Evolutionary conservation across 2,113 vertebrate species (phyloP).

Genomic region (Leptobrachium leishanense): DNA sequence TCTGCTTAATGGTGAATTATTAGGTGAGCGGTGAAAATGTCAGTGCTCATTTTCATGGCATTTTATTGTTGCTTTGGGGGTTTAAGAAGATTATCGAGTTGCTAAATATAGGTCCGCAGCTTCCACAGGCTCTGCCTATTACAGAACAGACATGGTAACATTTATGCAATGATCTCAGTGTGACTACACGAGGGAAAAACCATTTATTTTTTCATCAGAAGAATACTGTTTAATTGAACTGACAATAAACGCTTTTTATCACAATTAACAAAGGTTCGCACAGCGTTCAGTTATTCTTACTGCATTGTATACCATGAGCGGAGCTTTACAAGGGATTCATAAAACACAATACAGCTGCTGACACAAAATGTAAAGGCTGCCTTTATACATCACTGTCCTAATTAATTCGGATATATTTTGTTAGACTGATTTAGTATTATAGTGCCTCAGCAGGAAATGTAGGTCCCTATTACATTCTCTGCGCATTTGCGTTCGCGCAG

Average conservation of each 20-base stretch:
- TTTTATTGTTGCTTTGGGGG: conserved; percentile 22
- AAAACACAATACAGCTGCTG: background rate
- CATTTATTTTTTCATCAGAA: background rate
- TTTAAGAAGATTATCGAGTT: conserved; percentile 21
- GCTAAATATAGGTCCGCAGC: conserved; percentile 13
- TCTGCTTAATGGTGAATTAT: conserved; percentile 17
- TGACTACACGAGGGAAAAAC: background rate
- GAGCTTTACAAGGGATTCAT: background rate
- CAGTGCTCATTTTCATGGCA: conserved; percentile 29
- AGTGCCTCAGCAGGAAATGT: too few species aligned
- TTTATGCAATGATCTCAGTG: background rate
- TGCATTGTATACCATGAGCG: background rate
- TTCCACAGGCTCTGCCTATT: background rate
- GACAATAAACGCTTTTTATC: background rate
- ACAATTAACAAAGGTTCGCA: background rate
- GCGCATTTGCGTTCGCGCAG: too few species aligned
- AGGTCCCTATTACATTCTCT: too few species aligned
- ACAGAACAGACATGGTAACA: background rate
- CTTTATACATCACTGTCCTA: too few species aligned
- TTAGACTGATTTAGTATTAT: too few species aligned
- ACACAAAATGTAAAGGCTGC: background rate
- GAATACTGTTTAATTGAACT: background rate
- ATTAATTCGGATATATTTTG: too few species aligned
- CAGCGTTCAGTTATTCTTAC: background rate
- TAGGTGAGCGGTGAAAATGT: conserved; percentile 29